Evolutionary conservation across 1,140 invertebrate genomes (phyloP), one percentile per base, ranked within the genome.

Genomic region (Pogonomyrmex barbatus): DNA sequence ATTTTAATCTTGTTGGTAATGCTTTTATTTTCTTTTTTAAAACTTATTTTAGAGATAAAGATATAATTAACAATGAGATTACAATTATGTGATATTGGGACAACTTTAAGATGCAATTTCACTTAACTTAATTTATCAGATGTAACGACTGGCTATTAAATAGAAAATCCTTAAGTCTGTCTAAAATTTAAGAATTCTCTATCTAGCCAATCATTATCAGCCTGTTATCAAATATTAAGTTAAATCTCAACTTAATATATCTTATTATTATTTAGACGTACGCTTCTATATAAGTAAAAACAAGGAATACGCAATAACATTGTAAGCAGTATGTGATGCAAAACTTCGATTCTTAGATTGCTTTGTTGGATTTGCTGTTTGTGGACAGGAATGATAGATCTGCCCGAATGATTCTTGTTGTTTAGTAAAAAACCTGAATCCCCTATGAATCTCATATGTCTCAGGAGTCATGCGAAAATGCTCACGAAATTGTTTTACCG

Each of bases 281-380:
- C 65, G 39, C n/a, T 67, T 67, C n/a, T 45, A 67, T 8, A 58
- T 67, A 67, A 67, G 65, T 67, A 67, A 67, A 45, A 14, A 42
- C 17, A 45, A 67, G 39, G 65, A 45, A 67, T 63, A 63, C 5
- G 65, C 65, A 24, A 67, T 63, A 67, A 45, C 39, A n/a, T 67
- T 67, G 65, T n/a, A 45, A 67, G 65, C 63, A 24, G 63, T 42
- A 9, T 67, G 36, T 24, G 65, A 63, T 63, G 33, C 62, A 17
- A 33, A 63, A 63, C 62, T 63, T 63, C 30, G 62, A 63, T 63
- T 63, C 33, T 39, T 39, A 17, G 33, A 63, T 39, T 63, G 62
- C 62, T 65, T 65, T 63, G 62, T 33, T 65, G 65, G 65, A 68
- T 68, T 68, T 68, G 65, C 65, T 68, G 65, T 8, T 67, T 67